Conservation (phyloP, 2,888 invertebrate genomes). For the Drosophila birchii region DNA sequence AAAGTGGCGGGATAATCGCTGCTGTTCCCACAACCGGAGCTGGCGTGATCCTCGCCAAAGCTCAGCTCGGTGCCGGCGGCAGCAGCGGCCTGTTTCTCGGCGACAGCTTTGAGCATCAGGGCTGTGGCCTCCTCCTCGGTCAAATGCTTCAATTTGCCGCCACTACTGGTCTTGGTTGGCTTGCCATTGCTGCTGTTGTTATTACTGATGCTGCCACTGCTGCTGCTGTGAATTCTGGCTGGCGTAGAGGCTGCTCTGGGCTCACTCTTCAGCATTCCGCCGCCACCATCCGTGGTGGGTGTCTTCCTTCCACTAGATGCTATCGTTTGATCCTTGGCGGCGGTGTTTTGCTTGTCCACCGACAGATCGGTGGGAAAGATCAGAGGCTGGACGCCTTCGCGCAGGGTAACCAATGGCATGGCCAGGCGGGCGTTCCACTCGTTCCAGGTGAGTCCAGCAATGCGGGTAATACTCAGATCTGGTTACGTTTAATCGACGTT, state of each 20-base stretch:
- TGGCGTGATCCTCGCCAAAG: conserved; percentile 73
- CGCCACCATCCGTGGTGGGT: conserved; percentile 65
- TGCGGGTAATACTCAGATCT: conserved; percentile 90
- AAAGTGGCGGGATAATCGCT: conserved; percentile 78
- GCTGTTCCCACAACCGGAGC: conserved; percentile 58
- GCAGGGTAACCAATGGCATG: conserved; percentile 88
- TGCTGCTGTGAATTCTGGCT: conserved; percentile 31
- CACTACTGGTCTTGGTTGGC: conserved; percentile 53
- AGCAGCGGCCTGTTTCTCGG: conserved; percentile 75
- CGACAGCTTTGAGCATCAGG: conserved; percentile 80
- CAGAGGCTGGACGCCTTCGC: conserved; percentile 85
- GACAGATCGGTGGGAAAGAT: conserved; percentile 85
- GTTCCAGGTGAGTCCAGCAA: conserved; percentile 89
- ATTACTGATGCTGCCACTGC: conserved; percentile 11
- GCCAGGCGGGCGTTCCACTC: conserved; percentile 91
- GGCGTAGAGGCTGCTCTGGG: conserved; percentile 72
- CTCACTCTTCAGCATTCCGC: conserved; percentile 50
- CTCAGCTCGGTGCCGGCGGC: conserved; percentile 74
- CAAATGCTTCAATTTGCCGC: conserved; percentile 80
- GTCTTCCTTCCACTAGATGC: conserved; percentile 70
- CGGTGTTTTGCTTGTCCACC: conserved; percentile 77
- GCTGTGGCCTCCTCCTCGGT: conserved; percentile 81
- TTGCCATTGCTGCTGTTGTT: conserved; percentile 50
- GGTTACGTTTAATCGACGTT: conserved; percentile 57
- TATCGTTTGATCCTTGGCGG: conserved; percentile 42